Conservation (phyloP, 2,797 vertebrate genomes). For the Varecia variegata region DNA sequence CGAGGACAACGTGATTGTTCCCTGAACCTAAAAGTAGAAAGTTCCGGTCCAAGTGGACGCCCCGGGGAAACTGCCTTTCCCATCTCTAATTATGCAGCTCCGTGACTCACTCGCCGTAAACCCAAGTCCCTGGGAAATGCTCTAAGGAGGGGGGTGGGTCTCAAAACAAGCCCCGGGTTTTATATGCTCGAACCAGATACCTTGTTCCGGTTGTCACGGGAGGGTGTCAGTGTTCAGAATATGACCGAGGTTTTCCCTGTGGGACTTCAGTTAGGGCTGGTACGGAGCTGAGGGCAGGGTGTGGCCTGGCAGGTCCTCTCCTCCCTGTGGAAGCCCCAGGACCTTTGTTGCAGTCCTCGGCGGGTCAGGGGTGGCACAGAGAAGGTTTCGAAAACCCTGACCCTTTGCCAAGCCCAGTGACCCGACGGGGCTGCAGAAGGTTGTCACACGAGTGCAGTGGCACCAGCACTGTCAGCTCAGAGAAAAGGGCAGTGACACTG, state of each 20-base stretch:
- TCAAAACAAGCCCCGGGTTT: no score
- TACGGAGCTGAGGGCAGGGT: no score
- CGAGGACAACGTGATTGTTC: accelerated
- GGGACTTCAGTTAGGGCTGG: neutral
- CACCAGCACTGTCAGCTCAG: neutral
- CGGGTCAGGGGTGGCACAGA: neutral
- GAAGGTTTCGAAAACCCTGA: neutral
- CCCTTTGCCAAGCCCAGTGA: neutral
- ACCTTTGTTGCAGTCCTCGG: accelerated
- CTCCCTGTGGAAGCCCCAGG: neutral
- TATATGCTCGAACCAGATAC: neutral
- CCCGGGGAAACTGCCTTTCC: neutral
- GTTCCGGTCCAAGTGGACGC: neutral
- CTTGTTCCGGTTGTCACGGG: neutral
- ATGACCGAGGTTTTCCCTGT: accelerated
- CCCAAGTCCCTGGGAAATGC: neutral
- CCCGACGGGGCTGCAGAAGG: neutral
- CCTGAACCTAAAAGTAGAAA: neutral
- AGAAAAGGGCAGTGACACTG: neutral
- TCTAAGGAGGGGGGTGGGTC: neutral
- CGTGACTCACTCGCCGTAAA: neutral
- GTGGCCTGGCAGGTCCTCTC: neutral
- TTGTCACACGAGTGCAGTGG: neutral
- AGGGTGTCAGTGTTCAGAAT: no score
- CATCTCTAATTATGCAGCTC: neutral